A percentile compares a stretch with the other conserved stretches of the same genome.
Conservation (phyloP, 2,113 vertebrate genomes). For the Herpetotheres cachinnans region DNA sequence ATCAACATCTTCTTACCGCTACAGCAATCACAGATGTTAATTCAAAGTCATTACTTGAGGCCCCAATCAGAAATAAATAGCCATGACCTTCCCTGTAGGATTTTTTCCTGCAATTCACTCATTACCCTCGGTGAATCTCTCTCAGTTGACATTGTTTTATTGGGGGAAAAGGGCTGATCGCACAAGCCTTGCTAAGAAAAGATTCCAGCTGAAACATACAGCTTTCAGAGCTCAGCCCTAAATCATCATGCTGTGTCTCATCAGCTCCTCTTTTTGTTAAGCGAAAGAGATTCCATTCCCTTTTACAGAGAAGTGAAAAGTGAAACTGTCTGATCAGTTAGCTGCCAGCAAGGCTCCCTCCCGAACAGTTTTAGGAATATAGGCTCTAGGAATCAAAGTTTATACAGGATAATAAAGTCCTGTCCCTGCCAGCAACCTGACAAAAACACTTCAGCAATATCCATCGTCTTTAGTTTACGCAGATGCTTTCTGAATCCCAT, state of each 20-base stretch:
- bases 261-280: background rate
- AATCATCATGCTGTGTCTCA: background rate
- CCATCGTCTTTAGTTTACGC: background rate
- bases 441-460: background rate
- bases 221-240: background rate
- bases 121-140: background rate
- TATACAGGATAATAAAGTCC: background rate
- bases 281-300: background rate
- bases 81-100: background rate
- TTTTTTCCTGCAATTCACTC: background rate
- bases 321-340: background rate
- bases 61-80: background rate
- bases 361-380: background rate
- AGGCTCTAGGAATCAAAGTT: background rate
- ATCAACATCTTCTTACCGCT: background rate
- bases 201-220: background rate
- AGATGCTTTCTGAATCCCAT: background rate
- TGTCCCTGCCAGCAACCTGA: background rate
- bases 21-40: conserved; percentile 30
- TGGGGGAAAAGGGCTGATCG: background rate
- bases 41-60: conserved; percentile 17
- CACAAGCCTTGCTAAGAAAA: background rate
- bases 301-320: background rate
- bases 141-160: background rate
- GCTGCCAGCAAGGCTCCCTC: background rate